Conservation (phyloP, 2,113 vertebrate genomes). For the Dipodomys spectabilis region DNA sequence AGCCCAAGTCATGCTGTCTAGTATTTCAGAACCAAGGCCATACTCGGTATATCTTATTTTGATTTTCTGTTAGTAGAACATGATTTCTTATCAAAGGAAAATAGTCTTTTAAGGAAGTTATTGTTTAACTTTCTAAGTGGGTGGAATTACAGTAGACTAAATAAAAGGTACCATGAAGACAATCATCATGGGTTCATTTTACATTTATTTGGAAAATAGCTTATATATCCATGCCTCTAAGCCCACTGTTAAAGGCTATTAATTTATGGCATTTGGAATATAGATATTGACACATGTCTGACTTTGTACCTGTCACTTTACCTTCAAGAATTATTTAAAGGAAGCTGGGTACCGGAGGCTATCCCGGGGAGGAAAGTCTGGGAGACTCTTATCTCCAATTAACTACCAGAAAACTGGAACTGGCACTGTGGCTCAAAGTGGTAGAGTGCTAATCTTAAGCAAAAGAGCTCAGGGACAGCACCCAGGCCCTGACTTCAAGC, state of each 20-base stretch:
- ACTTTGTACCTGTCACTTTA: neutral
- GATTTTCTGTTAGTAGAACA: neutral
- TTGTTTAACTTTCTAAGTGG: constrained; percentile 73
- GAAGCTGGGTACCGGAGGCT: too few relatives aligned
- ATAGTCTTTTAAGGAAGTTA: constrained; percentile 66
- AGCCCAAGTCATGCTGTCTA: constrained; percentile 27
- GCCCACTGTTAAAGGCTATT: neutral
- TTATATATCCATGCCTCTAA: neutral
- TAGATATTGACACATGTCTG: neutral
- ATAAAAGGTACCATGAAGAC: constrained; percentile 33
- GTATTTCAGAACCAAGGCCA: constrained; percentile 2
- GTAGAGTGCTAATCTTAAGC: too few relatives aligned
- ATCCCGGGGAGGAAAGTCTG: too few relatives aligned
- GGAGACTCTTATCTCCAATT: too few relatives aligned
- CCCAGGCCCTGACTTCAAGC: too few relatives aligned
- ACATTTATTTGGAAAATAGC: constrained; percentile 55
- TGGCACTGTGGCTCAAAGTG: too few relatives aligned
- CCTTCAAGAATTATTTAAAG: neutral
- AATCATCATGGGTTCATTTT: constrained; percentile 31
- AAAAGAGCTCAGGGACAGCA: too few relatives aligned
- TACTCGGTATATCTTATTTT: constrained; percentile 41
- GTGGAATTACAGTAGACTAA: constrained; percentile 73
- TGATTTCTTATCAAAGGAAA: constrained; percentile 56
- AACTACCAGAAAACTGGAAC: too few relatives aligned
- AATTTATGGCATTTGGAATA: neutral